phyloP scores from a whole-genome alignment of 2,113 vertebrate species.

The Callipepla squamata region DNA sequence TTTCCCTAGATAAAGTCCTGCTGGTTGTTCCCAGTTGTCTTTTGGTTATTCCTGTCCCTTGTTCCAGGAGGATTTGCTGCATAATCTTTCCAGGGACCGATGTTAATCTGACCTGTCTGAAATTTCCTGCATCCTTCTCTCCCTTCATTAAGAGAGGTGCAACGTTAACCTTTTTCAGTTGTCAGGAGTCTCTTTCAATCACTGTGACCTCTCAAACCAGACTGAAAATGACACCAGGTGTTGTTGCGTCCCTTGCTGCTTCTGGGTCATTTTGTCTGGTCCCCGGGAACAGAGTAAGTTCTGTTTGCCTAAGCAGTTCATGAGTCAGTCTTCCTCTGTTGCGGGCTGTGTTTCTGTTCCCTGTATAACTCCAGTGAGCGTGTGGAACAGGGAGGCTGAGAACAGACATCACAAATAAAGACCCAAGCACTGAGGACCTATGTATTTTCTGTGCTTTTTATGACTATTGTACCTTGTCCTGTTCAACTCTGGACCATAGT shows the following conservation, averaged over 20 bases:
- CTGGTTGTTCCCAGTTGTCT: not conserved
- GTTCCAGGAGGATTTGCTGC: not conserved
- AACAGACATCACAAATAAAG: not conserved
- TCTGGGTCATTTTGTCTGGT: not conserved
- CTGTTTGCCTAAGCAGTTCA: not conserved
- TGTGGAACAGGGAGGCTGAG: not conserved
- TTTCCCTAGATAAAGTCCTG: not conserved
- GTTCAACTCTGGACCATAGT: not conserved
- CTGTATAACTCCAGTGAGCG: not conserved
- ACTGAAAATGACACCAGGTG: not conserved
- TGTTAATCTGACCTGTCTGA: not conserved
- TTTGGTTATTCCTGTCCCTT: not conserved
- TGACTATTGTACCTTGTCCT: not conserved
- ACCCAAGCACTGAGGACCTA: not conserved
- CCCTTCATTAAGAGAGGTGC: not conserved
- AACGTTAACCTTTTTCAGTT: not conserved
- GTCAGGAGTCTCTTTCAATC: not conserved
- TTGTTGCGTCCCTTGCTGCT: not conserved
- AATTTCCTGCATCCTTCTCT: not conserved
- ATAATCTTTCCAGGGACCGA: not conserved
- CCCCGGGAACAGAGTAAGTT: not conserved
- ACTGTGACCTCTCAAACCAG: accelerated
- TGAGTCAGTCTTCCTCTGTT: not conserved
- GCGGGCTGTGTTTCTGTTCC: not conserved
- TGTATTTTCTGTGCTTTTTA: not conserved